phyloP scores from a whole-genome alignment of 2,113 vertebrate genomes.

The Onychostoma macrolepis region DNA sequence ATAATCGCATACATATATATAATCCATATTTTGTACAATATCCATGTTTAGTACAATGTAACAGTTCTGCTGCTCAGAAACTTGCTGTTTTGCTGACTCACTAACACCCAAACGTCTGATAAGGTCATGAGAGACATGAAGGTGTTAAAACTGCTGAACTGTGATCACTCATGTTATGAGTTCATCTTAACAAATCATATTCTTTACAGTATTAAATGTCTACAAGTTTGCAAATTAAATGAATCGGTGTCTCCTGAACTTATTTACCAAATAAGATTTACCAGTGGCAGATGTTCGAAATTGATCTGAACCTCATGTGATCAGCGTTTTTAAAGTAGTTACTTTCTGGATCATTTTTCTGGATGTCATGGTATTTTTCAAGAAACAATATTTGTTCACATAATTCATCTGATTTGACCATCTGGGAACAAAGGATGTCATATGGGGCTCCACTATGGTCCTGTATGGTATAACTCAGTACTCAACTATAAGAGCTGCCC shows the following conservation, averaged over 20 bases:
- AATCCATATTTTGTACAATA: no score
- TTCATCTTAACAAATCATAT: not conserved
- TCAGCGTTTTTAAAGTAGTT: not conserved
- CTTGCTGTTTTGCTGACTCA: not conserved
- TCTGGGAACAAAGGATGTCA: no score
- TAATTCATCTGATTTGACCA: not conserved
- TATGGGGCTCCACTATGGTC: no score
- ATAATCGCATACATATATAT: no score
- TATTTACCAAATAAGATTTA: not conserved
- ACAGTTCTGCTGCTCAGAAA: not conserved
- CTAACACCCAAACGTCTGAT: not conserved
- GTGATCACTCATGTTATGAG: not conserved
- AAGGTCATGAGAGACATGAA: not conserved
- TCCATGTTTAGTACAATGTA: not conserved
- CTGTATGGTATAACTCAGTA: no score
- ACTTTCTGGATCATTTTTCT: not conserved
- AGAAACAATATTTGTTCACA: not conserved
- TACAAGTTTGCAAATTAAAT: not conserved
- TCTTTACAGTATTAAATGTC: not conserved
- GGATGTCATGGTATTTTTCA: not conserved
- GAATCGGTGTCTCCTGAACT: not conserved
- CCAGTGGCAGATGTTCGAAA: not conserved
- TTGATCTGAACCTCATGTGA: not conserved
- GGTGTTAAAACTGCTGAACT: not conserved
- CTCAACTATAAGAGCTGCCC: no score